phyloP scores from a whole-genome alignment of 2,113 vertebrate species.

The Caracal caracal region DNA sequence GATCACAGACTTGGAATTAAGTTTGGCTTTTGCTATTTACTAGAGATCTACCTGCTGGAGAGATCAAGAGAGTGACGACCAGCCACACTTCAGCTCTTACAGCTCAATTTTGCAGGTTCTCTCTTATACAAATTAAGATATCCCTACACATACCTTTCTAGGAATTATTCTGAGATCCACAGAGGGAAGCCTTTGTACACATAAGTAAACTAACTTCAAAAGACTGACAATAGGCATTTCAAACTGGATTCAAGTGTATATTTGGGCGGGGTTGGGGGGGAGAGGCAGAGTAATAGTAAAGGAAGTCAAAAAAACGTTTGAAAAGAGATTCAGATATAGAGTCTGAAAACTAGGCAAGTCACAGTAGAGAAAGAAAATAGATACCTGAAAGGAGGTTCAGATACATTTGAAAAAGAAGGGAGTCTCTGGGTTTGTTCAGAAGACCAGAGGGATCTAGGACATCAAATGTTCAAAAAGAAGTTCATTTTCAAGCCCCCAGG shows the following conservation, averaged over 20 bases:
- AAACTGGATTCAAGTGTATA: background rate
- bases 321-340: background rate
- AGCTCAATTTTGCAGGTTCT: background rate
- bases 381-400: background rate
- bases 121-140: background rate
- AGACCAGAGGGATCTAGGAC: background rate
- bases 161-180: slow-evolving; percentile 26
- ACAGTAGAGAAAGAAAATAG: background rate
- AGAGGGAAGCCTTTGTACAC: background rate
- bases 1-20: background rate
- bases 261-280: background rate
- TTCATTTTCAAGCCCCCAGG: background rate
- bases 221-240: background rate
- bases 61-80: background rate
- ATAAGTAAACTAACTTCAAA: slow-evolving; percentile 32
- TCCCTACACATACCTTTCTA: background rate
- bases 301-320: background rate
- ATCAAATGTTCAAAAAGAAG: background rate
- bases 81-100: background rate
- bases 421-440: background rate
- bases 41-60: background rate
- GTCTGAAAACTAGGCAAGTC: slow-evolving; percentile 5
- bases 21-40: background rate
- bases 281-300: background rate
- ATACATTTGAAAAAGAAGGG: background rate